Base-by-base conservation (phyloP, 2,888 invertebrate species). In the Acleris laterana region DNA sequence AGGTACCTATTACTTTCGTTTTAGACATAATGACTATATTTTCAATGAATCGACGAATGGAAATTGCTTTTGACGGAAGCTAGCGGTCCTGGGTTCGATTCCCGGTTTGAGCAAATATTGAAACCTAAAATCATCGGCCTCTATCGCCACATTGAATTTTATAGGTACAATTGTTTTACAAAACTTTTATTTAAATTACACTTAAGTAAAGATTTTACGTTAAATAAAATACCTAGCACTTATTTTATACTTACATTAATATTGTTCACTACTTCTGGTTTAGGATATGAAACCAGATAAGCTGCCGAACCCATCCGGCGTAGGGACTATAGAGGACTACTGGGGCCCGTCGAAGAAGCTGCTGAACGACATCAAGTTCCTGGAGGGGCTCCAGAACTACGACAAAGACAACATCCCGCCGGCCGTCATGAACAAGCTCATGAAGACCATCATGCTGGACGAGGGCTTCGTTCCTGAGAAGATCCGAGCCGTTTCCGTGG, bases 341-440 rank as follows among this genome's bases (percentile, higher is more conserved):
- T 99, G 99, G 99, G 96, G 96, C 0, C 95, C 98, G 0, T 98
- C 98, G 0, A 96, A 98, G 79, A 96, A 97, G 82, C 85, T 98
- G 19, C 93, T 99, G 2, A 97, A 97, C 69, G 99, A 99, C 82
- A 96, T 98, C 73, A 98, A 97, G 81, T 99, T 99, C 82, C 88
- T 99, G 62, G 98, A 99, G 71, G 95, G 95, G 19, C 93, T 99
- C 62, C 94, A 98, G 48, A 95, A 95, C 75, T 99, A 96, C 76
- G 98, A 99, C 80, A 99, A 98, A 84, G 99, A 99, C 77, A 98
- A 98, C 80, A 98, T 99, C 72, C 95, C 97, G 0, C 95, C 96
- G 0, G 84, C 94, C 0, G 95, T 97, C 2, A 98, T 99, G 92
- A 96, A 97, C 81, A 96, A 96, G 78, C 94, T 99, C 61, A 95